A percentile compares a stretch with the other conserved stretches of the same genome.
phyloP scores from a whole-genome alignment of 2,888 invertebrate genomes.

The Callinectes sapidus region DNA sequence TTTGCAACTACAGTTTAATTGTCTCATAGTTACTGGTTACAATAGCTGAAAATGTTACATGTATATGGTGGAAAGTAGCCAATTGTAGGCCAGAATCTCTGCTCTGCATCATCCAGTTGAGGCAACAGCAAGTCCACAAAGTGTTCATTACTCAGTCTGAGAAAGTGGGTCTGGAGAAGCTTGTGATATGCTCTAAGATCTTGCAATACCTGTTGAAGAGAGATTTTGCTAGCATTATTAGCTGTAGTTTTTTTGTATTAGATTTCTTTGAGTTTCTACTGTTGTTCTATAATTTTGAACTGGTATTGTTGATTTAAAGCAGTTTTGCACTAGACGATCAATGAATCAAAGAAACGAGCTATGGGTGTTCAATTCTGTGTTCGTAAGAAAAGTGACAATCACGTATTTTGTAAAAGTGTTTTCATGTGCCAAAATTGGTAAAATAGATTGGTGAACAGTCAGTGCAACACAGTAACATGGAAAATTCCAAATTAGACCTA shows the following conservation, averaged over 20 bases:
- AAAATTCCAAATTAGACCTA: not conserved
- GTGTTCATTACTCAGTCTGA: not conserved
- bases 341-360: not conserved
- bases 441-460: not conserved
- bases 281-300: not conserved
- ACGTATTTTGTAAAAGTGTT: not conserved
- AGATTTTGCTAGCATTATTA: not conserved
- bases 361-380: not conserved
- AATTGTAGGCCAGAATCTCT: not conserved
- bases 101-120: not conserved
- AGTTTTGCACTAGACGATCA: not conserved
- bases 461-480: not conserved
- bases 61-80: not conserved
- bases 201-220: not conserved
- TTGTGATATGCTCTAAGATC: not conserved
- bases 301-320: not conserved
- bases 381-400: not conserved
- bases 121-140: not conserved
- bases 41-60: not conserved
- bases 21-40: conserved; percentile 32
- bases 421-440: not conserved
- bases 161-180: not conserved
- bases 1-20: conserved; percentile 34
- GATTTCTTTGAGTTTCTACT: not conserved
- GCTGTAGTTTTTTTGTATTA: not conserved